Conservation (phyloP, 2,113 vertebrate genomes). For the Chamaea fasciata region DNA sequence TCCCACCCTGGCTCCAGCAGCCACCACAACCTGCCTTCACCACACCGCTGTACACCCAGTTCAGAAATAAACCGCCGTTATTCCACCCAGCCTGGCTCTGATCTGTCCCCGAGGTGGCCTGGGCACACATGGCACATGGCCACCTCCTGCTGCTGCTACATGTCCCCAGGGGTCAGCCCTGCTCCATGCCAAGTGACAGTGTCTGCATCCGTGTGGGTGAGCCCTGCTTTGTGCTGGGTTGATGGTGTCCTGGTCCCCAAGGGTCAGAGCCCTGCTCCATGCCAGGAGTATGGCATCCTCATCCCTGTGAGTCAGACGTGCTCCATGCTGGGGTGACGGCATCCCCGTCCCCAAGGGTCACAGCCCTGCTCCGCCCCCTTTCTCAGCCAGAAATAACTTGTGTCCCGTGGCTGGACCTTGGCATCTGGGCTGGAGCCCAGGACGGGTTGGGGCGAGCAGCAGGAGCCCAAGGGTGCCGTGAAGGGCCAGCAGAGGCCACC, state of each 20-base stretch:
- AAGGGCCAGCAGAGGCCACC: neutral
- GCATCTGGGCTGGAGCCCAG: conserved; percentile 41
- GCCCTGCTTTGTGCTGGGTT: neutral
- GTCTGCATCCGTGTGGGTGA: accelerated
- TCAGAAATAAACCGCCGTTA: conserved; percentile 37
- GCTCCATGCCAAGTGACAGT: accelerated
- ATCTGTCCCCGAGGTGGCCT: neutral
- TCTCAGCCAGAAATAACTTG: conserved; percentile 75
- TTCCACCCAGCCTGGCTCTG: neutral
- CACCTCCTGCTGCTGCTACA: neutral
- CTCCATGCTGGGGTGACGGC: neutral
- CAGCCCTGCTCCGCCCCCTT: conserved; percentile 55
- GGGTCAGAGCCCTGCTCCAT: neutral
- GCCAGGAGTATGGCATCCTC: neutral
- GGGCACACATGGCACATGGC: neutral
- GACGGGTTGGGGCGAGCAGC: neutral
- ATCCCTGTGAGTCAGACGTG: neutral
- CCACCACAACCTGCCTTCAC: neutral
- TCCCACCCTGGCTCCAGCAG: neutral
- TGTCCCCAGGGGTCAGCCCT: neutral
- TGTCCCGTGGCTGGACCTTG: conserved; percentile 39
- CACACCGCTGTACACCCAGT: neutral
- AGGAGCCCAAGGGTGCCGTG: neutral
- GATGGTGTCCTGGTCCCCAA: accelerated
- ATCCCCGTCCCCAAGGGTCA: neutral